A percentile compares a stretch with the other conserved stretches of the same genome.
Conservation (phyloP, 1,140 invertebrate genomes). For the Bicyclus anynana region DNA sequence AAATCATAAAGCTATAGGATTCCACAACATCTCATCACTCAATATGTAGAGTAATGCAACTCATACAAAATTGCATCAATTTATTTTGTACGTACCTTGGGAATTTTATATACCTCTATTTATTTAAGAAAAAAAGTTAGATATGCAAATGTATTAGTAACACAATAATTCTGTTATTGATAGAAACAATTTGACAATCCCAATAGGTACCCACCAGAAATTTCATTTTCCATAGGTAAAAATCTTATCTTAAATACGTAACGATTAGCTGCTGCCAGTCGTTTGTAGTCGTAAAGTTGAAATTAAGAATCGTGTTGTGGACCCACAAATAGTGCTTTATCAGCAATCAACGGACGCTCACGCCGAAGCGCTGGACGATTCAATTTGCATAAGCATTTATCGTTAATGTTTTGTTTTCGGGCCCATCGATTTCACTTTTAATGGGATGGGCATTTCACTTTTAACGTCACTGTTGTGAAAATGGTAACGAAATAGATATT, state of each 20-base stretch:
- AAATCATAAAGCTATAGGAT: too few relatives aligned
- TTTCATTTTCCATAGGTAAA: background rate
- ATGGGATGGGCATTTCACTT: background rate
- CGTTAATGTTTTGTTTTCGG: constrained; percentile 32
- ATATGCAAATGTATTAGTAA: too few relatives aligned
- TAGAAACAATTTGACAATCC: too few relatives aligned
- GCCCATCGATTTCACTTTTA: constrained; percentile 1
- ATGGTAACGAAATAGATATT: too few relatives aligned
- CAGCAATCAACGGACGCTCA: constrained; percentile 41
- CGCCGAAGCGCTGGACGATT: constrained; percentile 34
- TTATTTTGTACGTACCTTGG: too few relatives aligned
- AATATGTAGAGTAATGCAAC: too few relatives aligned
- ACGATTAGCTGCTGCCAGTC: background rate
- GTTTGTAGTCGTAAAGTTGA: constrained; percentile 15
- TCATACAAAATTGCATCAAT: too few relatives aligned
- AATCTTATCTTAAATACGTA: background rate
- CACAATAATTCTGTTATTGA: too few relatives aligned
- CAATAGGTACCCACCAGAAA: too few relatives aligned
- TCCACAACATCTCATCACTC: too few relatives aligned
- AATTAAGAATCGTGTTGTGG: constrained; percentile 32
- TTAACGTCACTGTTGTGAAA: background rate
- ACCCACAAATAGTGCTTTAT: constrained; percentile 53
- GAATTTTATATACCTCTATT: too few relatives aligned
- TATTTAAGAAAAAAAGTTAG: too few relatives aligned
- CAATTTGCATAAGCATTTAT: constrained; percentile 54